Evolutionary conservation across 2,888 invertebrate genomes (phyloP).

Genomic region (Pantelozetes paolii): DNA sequence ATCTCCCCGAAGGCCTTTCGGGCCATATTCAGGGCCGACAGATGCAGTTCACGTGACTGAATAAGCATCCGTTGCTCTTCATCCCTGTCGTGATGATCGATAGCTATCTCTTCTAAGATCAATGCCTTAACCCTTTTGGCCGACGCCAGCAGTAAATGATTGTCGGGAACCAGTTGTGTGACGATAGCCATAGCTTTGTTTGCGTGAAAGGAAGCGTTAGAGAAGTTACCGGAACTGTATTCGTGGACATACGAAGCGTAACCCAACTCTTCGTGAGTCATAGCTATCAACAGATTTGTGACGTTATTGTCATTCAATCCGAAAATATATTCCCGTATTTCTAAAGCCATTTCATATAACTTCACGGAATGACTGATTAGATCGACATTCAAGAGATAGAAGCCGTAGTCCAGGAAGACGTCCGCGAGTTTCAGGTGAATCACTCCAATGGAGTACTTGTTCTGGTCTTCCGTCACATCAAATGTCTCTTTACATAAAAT

Average conservation of each 20-base stretch:
- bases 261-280: conserved; percentile 84
- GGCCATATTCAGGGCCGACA: conserved; percentile 72
- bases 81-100: conserved; percentile 63
- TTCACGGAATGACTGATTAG: conserved; percentile 76
- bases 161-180: conserved; percentile 69
- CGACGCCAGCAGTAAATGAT: conserved; percentile 80
- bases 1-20: conserved; percentile 81
- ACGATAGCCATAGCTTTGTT: conserved; percentile 77
- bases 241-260: conserved; percentile 89
- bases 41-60: conserved; percentile 78
- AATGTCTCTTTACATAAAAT: conserved; percentile 59
- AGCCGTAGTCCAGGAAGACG: conserved; percentile 80
- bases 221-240: conserved; percentile 81
- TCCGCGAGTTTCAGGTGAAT: conserved; percentile 77
- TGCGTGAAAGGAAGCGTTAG: conserved; percentile 73
- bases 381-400: conserved; percentile 83
- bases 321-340: conserved; percentile 70
- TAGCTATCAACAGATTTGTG: conserved; percentile 75
- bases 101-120: conserved; percentile 85
- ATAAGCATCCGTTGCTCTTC: conserved; percentile 61
- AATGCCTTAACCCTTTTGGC: conserved; percentile 87
- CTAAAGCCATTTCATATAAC: conserved; percentile 68
- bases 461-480: conserved; percentile 17
- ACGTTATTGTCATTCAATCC: conserved; percentile 59
- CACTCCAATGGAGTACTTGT: neutral